phyloP scores from a whole-genome alignment of 1,140 invertebrate species.

The Leptoteleia sp. region DNA sequence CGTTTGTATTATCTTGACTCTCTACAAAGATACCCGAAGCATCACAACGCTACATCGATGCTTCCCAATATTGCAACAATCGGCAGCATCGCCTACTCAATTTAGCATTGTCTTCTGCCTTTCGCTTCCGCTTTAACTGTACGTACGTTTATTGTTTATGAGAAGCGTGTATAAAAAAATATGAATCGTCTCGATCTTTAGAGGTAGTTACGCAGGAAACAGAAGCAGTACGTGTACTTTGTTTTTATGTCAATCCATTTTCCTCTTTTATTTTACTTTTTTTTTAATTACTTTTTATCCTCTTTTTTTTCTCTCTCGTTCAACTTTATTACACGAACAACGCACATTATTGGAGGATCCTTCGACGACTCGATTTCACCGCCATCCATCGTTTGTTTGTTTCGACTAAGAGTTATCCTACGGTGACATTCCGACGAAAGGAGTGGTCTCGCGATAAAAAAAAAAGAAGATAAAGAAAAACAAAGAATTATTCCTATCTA shows the following conservation, averaged over 20 bases:
- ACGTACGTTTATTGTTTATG: slow-evolving; percentile 72
- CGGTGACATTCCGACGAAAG: slow-evolving; percentile 36
- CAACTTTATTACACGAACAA: slow-evolving; percentile 36
- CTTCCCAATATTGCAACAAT: slow-evolving; percentile 57
- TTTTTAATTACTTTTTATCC: slow-evolving; percentile 14
- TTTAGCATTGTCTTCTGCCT: slow-evolving; percentile 41
- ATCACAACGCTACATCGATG: slow-evolving; percentile 48
- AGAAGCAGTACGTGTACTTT: slow-evolving; percentile 72
- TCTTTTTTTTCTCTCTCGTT: slow-evolving; percentile 10
- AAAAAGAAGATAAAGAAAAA: no score
- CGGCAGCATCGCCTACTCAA: slow-evolving; percentile 13
- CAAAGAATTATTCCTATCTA: slow-evolving; percentile 66
- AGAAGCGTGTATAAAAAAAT: slow-evolving; percentile 77
- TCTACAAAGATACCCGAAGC: slow-evolving; percentile 51
- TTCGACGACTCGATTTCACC: slow-evolving; percentile 30
- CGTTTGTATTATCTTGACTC: slow-evolving; percentile 14
- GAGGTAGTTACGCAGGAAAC: slow-evolving; percentile 78
- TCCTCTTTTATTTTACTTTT: slow-evolving; percentile 31
- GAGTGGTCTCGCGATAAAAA: slow-evolving; percentile 26
- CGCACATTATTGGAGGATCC: slow-evolving; percentile 42
- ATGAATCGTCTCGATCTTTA: slow-evolving; percentile 77
- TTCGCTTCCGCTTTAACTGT: slow-evolving; percentile 36
- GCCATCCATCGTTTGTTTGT: slow-evolving; percentile 12
- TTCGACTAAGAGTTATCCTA: slow-evolving; percentile 23
- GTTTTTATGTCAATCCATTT: slow-evolving; percentile 44